Conservation (phyloP, 2,797 vertebrate species). For the Crocodylus rhombifer region DNA sequence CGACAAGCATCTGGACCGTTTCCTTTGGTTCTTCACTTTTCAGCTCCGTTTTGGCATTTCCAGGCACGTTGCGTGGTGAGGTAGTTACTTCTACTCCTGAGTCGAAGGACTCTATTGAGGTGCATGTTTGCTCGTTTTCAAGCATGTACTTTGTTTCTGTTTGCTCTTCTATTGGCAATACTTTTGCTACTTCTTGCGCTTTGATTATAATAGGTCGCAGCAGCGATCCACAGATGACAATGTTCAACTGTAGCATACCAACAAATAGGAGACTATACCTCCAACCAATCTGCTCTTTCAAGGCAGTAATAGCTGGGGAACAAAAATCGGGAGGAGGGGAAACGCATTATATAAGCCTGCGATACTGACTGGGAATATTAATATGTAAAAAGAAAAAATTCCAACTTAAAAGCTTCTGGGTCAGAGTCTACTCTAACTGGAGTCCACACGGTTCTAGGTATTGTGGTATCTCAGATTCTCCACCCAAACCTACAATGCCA, state of each 20-base stretch:
- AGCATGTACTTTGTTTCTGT: conserved; percentile 85
- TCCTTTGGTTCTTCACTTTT: conserved; percentile 73
- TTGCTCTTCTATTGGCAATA: conserved; percentile 56
- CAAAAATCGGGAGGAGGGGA: neutral
- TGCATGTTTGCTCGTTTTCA: conserved; percentile 91
- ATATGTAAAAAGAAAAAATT: neutral
- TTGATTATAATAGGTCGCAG: conserved; percentile 88
- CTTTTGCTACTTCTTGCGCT: conserved; percentile 76
- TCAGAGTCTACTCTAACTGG: neutral
- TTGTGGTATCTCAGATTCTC: no score
- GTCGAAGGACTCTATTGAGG: conserved; percentile 91
- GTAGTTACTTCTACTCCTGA: conserved; percentile 92
- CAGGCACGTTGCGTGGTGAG: conserved; percentile 84
- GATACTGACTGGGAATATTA: neutral
- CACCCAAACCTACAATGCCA: no score
- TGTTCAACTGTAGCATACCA: conserved; percentile 88
- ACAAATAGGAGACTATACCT: conserved; percentile 88
- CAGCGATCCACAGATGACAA: conserved; percentile 87
- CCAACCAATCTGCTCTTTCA: conserved; percentile 92
- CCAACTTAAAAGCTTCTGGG: neutral
- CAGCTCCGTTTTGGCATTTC: conserved; percentile 71
- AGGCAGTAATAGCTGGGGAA: conserved; percentile 85
- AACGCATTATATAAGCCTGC: neutral
- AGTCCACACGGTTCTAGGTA: neutral
- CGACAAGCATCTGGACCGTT: conserved; percentile 37